phyloP scores from a whole-genome alignment of 2,113 vertebrate species.

The Pterocles orientalis region DNA sequence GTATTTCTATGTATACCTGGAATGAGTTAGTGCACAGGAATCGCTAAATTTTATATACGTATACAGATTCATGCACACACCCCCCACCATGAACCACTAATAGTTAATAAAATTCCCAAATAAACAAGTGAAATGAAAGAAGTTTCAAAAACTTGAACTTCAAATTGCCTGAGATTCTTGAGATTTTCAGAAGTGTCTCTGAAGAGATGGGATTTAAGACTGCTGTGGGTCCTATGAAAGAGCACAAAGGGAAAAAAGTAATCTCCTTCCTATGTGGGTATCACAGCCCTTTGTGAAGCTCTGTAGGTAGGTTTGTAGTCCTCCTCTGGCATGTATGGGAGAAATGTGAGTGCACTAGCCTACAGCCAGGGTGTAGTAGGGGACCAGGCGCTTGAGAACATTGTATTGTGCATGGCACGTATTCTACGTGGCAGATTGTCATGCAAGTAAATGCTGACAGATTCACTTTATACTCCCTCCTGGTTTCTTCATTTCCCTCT shows the following conservation, averaged over 20 bases:
- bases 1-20: not conserved
- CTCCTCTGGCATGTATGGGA: not conserved
- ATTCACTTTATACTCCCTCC: slow-evolving; percentile 12
- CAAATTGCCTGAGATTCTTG: not conserved
- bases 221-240: not conserved
- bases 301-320: not conserved
- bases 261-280: not conserved
- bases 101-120: not conserved
- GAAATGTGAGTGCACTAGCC: not conserved
- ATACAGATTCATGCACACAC: not conserved
- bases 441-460: slow-evolving; percentile 45
- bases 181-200: not conserved
- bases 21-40: not conserved
- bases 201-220: not conserved
- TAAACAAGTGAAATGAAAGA: not conserved
- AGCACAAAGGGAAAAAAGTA: not conserved
- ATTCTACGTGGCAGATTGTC: slow-evolving; percentile 29
- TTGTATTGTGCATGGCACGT: slow-evolving; percentile 21
- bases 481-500: slow-evolving; percentile 23
- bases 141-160: not conserved
- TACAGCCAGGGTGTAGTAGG: slow-evolving; percentile 35
- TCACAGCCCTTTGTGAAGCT: not conserved
- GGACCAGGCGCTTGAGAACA: not conserved
- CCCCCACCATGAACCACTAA: not conserved
- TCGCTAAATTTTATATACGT: not conserved